A percentile compares a stretch with the other conserved stretches of the same genome.
Evolutionary conservation across 2,113 vertebrate genomes (phyloP).

Genomic region (Upupa epops): DNA sequence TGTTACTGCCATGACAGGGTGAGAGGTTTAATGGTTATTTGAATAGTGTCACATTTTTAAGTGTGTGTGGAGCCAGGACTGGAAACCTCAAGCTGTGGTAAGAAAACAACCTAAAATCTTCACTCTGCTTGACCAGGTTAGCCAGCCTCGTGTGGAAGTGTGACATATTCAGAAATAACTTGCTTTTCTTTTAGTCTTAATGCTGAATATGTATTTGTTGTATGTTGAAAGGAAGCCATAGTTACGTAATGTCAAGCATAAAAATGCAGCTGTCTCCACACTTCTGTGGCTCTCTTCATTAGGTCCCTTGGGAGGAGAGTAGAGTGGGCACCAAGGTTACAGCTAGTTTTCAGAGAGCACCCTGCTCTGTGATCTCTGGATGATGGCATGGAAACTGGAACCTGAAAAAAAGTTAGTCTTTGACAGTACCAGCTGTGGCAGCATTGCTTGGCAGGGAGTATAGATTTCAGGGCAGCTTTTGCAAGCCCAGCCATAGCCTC

Average conservation of each 20-base stretch:
- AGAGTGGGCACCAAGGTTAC: not conserved
- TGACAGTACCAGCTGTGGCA: accelerated
- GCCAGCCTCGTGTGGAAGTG: not conserved
- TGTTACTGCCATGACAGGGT: not conserved
- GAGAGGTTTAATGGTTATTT: not conserved
- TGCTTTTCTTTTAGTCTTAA: not conserved
- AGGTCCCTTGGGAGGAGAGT: not conserved
- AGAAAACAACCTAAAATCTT: not conserved
- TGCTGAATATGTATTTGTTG: not conserved
- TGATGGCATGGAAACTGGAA: not conserved
- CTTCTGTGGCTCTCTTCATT: accelerated
- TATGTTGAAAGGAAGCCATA: not conserved
- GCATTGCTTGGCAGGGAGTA: not conserved
- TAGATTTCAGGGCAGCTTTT: not conserved
- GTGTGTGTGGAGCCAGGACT: not conserved
- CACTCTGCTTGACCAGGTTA: not conserved
- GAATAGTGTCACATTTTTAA: not conserved
- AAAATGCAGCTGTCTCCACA: not conserved
- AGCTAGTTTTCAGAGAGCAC: not conserved
- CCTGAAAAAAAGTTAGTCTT: accelerated
- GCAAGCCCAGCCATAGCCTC: not conserved
- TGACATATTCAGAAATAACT: not conserved
- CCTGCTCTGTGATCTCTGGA: not conserved
- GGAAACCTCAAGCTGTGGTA: not conserved
- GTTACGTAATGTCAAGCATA: not conserved